Evolutionary conservation across 2,113 vertebrate genomes (phyloP).

Genomic region (Lanius ludovicianus): DNA sequence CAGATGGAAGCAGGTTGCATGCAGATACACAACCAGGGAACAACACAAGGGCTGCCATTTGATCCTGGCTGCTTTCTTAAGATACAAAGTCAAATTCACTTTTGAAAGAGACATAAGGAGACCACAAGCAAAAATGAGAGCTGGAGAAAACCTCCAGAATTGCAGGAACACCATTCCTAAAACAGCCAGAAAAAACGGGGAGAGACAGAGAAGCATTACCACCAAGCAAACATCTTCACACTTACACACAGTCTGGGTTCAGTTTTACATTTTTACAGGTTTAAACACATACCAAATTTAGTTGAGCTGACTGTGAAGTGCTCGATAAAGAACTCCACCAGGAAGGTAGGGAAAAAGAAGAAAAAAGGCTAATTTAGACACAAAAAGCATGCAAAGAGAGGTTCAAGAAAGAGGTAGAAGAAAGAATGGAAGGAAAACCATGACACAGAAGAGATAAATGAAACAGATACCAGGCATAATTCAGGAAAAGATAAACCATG

Average conservation of each 20-base stretch:
- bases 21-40: neutral
- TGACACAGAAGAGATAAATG: neutral
- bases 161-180: neutral
- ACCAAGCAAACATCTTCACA: neutral
- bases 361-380: neutral
- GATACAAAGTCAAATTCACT: neutral
- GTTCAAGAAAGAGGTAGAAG: neutral
- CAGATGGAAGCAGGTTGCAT: neutral
- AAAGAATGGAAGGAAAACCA: slow-evolving; percentile 1
- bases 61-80: neutral
- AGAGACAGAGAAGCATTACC: neutral
- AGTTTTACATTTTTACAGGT: neutral
- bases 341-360: neutral
- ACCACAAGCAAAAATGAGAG: neutral
- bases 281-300: neutral
- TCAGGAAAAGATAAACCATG: neutral
- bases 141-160: neutral
- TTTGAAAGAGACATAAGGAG: neutral
- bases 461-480: neutral
- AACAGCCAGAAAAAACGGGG: neutral
- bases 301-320: neutral
- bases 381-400: neutral
- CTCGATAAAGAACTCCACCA: neutral
- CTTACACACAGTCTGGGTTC: neutral
- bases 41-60: neutral